Evolutionary conservation across 2,797 vertebrate genomes (phyloP), one percentile per base, ranked within the genome.

Genomic region (Apogon talboti): DNA sequence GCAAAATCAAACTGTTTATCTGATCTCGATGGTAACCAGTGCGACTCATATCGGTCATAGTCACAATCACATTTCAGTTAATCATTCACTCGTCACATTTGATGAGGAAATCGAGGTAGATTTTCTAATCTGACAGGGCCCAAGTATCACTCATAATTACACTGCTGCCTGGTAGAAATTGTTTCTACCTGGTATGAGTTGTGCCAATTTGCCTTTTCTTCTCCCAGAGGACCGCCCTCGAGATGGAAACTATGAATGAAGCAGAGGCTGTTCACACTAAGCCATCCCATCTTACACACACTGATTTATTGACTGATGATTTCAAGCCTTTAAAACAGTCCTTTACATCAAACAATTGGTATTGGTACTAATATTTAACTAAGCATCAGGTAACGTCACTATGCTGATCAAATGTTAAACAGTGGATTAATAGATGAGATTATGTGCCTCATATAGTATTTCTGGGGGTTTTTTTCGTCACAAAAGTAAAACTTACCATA

Each of bases 111-210:
- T 28, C 42, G 52, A 37, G 18, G 7, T 55, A 2, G 28, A 66
- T 37, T 16, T 55, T 18, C 4, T 62, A 54, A 45, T 67, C 11
- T 48, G 46, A 47, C 44, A 56, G 44, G 12, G 11, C 44, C 12
- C 46, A 13, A 3, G 19, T 24, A 56, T 61, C 55, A 42, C 52
- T 76, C 28, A 45, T 54, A 42, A 65, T 65, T 16, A 46, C 24
- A 41, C 44, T 21, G 41, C 53, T 55, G 62, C 44, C 47, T 33
- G 37, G 47, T 43, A 50, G 15, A 28, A 14, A 30, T 52, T 38
- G 9, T 14, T 33, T 16, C 14, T 55, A 18, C 40, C 11, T 57
- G 49, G 42, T 40, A 42, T 6, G 3, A 10, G 10, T 16, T 57
- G 19, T 33, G 6, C 33, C 11, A n/a, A 8, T 52, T 7, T 44